These are phyloP conservation scores for Chaetops frenatus DNA, from an alignment of 2,113 vertebrate species.

Conservation along the genomic window DNA sequence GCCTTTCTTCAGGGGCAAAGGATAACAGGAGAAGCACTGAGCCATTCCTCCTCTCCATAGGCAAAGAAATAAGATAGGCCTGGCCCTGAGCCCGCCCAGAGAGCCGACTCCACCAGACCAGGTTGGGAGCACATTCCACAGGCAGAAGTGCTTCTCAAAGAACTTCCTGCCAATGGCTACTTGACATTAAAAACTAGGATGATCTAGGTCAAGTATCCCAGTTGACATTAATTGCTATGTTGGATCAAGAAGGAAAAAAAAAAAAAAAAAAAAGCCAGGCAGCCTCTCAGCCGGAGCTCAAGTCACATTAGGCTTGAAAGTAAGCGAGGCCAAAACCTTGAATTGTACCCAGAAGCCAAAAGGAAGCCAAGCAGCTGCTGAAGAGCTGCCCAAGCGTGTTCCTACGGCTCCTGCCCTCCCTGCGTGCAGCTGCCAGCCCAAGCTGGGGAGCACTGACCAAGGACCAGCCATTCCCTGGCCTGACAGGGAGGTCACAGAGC, in stretches of 20 bases:
- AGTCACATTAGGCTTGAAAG: not conserved
- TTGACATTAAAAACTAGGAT: slow-evolving; percentile 50
- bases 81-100: not conserved
- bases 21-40: not conserved
- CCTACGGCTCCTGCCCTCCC: not conserved
- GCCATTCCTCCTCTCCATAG: slow-evolving; percentile 4
- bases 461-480: fast-evolving
- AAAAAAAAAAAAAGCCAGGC: not conserved
- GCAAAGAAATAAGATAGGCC: slow-evolving; percentile 28
- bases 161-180: slow-evolving; percentile 53
- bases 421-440: not conserved
- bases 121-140: slow-evolving; percentile 10
- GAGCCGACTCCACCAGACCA: not conserved
- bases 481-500: fast-evolving
- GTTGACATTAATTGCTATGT: slow-evolving; percentile 42
- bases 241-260: slow-evolving; percentile 9
- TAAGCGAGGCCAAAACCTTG: not conserved
- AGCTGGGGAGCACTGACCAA: not conserved
- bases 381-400: not conserved
- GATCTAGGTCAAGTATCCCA: slow-evolving; percentile 47
- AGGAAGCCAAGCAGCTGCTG: not conserved
- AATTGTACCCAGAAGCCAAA: not conserved
- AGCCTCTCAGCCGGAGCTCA: not conserved
- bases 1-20: not conserved
- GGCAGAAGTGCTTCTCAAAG: not conserved